A percentile compares a stretch with the other conserved stretches of the same genome.
Conservation (phyloP, 2,888 invertebrate genomes). For the Magallana nippona region DNA sequence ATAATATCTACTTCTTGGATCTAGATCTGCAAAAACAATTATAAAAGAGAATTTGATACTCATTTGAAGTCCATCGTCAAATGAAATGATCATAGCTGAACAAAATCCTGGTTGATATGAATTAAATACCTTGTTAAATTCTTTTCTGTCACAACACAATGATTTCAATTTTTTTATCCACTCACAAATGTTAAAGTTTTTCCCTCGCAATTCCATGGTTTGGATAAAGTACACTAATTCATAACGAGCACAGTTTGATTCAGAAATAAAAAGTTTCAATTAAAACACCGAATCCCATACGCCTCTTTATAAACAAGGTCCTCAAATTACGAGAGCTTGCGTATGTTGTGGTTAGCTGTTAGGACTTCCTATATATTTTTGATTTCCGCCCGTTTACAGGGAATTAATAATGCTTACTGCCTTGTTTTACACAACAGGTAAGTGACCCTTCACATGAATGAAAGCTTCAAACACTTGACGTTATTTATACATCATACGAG, state of each 20-base stretch:
- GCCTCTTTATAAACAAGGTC: neutral
- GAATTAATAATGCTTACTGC: constrained; percentile 24
- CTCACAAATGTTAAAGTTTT: neutral
- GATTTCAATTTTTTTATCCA: constrained; percentile 18
- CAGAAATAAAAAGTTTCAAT: neutral
- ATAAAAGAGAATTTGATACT: neutral
- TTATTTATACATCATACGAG: constrained; percentile 16
- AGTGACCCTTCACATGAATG: constrained; percentile 26
- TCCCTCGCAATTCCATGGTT: constrained; percentile 8
- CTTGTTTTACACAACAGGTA: constrained; percentile 4
- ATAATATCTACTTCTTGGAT: too few species aligned
- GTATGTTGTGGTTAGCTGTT: constrained; percentile 16
- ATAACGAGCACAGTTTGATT: neutral
- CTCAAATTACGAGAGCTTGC: constrained; percentile 21
- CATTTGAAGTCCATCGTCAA: too few species aligned
- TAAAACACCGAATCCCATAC: neutral
- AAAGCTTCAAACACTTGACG: constrained; percentile 26
- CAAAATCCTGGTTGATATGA: neutral
- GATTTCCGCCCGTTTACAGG: constrained; percentile 26
- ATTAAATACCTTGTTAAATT: neutral
- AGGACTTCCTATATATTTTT: constrained; percentile 22
- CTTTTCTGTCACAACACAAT: neutral
- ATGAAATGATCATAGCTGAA: neutral
- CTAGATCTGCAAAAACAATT: neutral
- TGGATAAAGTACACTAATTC: neutral